These are phyloP conservation scores for Fukomys damarensis DNA, from an alignment of 2,113 vertebrate species.

Conservation along the genomic window DNA sequence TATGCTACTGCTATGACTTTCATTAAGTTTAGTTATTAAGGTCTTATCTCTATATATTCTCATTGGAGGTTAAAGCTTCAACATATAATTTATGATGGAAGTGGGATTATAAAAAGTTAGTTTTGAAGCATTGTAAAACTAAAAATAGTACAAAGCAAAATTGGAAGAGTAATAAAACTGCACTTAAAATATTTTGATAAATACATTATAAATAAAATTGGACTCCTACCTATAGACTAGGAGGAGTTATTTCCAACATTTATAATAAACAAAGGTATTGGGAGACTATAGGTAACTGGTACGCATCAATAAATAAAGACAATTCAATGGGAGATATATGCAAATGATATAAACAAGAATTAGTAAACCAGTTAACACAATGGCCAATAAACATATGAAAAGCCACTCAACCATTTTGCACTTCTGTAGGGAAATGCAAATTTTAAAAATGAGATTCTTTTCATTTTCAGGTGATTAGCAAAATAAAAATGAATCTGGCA, in stretches of 20 bases:
- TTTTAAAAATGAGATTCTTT: conserved; percentile 64
- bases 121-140: not conserved
- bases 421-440: conserved; percentile 65
- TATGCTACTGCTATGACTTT: not conserved
- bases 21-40: not conserved
- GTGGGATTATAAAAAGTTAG: not conserved
- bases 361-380: conserved; percentile 38
- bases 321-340: conserved; percentile 17
- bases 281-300: not conserved
- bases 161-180: not conserved
- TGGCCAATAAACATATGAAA: conserved; percentile 67
- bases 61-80: not conserved
- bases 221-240: not conserved
- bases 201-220: not conserved
- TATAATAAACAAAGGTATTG: conserved; percentile 36
- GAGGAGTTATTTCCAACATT: not conserved
- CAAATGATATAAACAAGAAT: conserved; percentile 39
- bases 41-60: not conserved
- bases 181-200: not conserved
- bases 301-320: not conserved
- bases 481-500: conserved; percentile 62
- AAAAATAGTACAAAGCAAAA: not conserved
- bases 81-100: not conserved
- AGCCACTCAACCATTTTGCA: conserved; percentile 30
- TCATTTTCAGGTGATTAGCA: conserved; percentile 30